A percentile compares a stretch with the other conserved stretches of the same genome.
Conservation (phyloP, 2,797 vertebrate genomes). For the Hyperoplus lanceolatus region DNA sequence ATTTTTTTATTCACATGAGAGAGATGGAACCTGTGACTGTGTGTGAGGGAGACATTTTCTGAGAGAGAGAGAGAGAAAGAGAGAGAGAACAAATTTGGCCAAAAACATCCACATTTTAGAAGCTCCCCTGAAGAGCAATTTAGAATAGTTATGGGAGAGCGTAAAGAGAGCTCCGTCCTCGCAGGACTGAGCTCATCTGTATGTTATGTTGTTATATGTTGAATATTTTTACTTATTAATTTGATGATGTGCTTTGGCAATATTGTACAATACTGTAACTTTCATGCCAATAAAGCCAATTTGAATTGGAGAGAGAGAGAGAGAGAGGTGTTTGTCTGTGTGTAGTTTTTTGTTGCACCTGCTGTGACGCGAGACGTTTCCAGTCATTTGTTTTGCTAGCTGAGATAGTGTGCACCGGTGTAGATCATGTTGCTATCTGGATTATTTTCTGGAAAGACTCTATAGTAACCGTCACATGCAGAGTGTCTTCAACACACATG, state of each 20-base stretch:
- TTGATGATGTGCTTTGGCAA: too few species aligned
- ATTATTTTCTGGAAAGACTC: conserved; percentile 47
- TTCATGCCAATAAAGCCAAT: too few species aligned
- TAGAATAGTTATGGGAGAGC: too few species aligned
- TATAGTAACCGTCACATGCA: conserved; percentile 40
- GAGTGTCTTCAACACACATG: conserved; percentile 13
- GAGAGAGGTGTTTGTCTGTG: not conserved
- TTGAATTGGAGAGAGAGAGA: not conserved
- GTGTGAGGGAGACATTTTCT: conserved; percentile 8
- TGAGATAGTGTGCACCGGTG: conserved; percentile 8
- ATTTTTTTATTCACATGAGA: conserved; percentile 39
- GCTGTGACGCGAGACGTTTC: conserved; percentile 42
- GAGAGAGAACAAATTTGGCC: too few species aligned
- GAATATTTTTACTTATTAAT: too few species aligned
- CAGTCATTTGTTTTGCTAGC: conserved; percentile 27
- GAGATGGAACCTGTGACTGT: not conserved
- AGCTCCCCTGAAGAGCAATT: too few species aligned
- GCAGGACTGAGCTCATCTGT: too few species aligned
- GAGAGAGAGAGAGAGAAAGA: not conserved
- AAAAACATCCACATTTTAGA: too few species aligned
- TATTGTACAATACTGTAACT: too few species aligned
- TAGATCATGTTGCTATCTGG: conserved; percentile 34
- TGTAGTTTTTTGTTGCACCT: conserved; percentile 27
- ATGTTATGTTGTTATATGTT: too few species aligned
- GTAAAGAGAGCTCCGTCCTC: too few species aligned